Base-by-base conservation (phyloP, 2,888 invertebrate genomes). In the Trileptium ribeirensis region DNA sequence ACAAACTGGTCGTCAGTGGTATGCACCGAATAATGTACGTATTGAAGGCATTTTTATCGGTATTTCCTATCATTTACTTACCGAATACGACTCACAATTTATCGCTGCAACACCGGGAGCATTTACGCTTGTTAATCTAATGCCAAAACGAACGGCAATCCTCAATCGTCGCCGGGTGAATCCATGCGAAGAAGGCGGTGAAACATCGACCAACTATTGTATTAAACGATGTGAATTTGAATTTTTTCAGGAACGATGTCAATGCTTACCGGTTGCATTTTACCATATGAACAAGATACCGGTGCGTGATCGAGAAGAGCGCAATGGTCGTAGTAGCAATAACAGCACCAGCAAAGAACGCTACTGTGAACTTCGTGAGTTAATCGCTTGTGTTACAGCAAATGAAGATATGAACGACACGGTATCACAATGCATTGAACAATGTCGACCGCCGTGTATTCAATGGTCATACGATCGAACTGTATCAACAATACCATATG, bases 21-120 rank as follows among this genome's bases (percentile, higher is more conserved):
- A 75, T 39, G n/a, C 38, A 38, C 77, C 77, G 29, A 38, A 37
- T 15, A 2, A 2, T 36, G n/a, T 75, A 34, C n/a, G 38, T 33
- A n/a, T 75, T n/a, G 77, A 75, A n/a, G 77, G 77, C 29, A 75
- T 75, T 8, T 75, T 75, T 38, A 75, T 75, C n/a, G 77, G 77
- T 15, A 15, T 75, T n/a, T 75, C 77, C 15, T 75, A 75, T 36
- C 39, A 34, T 39, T 75, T 38, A 33, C 36, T 75, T 8, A 38
- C 77, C 37, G 77, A 75, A 75, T 75, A 33, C n/a, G 77, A 75
- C 38, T 75, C 77, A 38, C 77, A 75, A 39, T 75, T 75, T 75
- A 36, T 75, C 38, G 39, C 77, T 36, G 77, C 77, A n/a, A 33
- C n/a, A 15, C 77, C 77, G 31, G 77, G 77, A 8, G 39, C 77